phyloP scores from a whole-genome alignment of 2,888 invertebrate genomes.

The Lottia gigantea region DNA sequence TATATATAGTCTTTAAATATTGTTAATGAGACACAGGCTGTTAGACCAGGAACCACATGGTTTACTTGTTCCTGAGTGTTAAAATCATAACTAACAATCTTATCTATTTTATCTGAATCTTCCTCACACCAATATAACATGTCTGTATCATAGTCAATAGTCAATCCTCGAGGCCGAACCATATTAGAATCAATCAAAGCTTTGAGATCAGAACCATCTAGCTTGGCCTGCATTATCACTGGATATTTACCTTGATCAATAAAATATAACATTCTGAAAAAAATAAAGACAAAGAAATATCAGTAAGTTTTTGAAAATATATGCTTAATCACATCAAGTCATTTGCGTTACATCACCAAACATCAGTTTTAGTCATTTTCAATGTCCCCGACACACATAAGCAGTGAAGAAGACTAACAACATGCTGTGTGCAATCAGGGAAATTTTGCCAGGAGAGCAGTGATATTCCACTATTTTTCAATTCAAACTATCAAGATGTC shows the following conservation, averaged over 20 bases:
- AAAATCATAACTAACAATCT: constrained; percentile 45
- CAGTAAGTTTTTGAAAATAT: no score
- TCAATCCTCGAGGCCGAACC: constrained; percentile 79
- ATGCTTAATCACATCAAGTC: no score
- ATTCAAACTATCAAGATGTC: no score
- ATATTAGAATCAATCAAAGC: constrained; percentile 63
- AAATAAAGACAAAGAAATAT: no score
- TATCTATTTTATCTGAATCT: constrained; percentile 74
- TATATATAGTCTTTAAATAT: constrained; percentile 76
- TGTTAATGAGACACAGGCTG: constrained; percentile 73
- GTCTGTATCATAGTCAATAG: constrained; percentile 78
- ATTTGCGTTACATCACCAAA: no score
- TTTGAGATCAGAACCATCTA: constrained; percentile 82
- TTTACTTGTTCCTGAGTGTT: constrained; percentile 25
- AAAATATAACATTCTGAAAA: constrained; percentile 74
- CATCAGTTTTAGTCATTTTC: no score
- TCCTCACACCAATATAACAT: constrained; percentile 87
- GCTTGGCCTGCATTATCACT: constrained; percentile 80
- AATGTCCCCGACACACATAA: no score
- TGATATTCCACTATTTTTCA: no score
- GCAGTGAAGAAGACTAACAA: no score
- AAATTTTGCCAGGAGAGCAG: no score
- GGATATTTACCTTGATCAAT: constrained; percentile 83
- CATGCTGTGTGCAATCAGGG: no score
- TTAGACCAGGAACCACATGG: constrained; percentile 29